phyloP scores from a whole-genome alignment of 2,797 vertebrate species.

The Eospalax fontanierii region DNA sequence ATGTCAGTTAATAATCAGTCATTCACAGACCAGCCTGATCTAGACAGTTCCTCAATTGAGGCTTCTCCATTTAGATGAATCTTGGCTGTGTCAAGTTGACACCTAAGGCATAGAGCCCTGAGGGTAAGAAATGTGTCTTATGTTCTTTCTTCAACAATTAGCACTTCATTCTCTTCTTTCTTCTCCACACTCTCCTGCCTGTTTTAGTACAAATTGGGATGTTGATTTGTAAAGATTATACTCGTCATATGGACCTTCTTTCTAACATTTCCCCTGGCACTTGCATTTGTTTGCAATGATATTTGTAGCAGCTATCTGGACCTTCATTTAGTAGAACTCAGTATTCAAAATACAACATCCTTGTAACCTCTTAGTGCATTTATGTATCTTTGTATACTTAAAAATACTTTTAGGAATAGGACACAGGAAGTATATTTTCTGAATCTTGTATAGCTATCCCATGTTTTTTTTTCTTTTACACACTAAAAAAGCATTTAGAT shows the following conservation, averaged over 20 bases:
- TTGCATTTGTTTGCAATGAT: constrained; percentile 46
- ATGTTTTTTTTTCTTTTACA: neutral
- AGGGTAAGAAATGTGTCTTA: too few relatives aligned
- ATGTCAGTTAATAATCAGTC: neutral
- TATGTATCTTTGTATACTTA: neutral
- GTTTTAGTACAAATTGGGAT: neutral
- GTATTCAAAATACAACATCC: neutral
- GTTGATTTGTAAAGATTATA: constrained; percentile 44
- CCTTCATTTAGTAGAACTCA: neutral
- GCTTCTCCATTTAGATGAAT: neutral
- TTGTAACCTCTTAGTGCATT: neutral
- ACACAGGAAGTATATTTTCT: constrained; percentile 31
- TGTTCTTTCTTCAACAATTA: neutral
- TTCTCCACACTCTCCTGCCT: constrained; percentile 11
- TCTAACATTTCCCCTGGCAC: neutral
- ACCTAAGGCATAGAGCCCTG: neutral
- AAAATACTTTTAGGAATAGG: neutral
- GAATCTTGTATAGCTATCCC: neutral
- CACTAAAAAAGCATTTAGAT: neutral
- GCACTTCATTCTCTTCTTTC: neutral
- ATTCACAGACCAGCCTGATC: neutral
- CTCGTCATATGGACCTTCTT: constrained; percentile 5
- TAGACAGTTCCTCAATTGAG: neutral
- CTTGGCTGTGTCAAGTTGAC: too few relatives aligned
- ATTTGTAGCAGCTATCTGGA: constrained; percentile 33